Base-by-base conservation (phyloP, 1,140 invertebrate species). In the Trichogramma pretiosum region DNA sequence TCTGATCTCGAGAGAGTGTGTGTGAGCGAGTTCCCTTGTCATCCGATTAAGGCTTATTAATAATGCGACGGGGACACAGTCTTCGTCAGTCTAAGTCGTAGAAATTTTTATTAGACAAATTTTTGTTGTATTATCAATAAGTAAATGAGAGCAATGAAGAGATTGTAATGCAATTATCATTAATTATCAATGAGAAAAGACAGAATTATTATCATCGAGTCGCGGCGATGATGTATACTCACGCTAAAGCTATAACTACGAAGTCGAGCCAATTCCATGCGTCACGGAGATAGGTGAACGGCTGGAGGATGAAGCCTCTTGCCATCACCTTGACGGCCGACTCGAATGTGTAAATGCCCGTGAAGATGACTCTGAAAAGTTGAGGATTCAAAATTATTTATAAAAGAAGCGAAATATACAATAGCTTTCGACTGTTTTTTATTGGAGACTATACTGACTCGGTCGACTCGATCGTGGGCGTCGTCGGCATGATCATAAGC, bases 201-300 rank as follows among this genome's bases (percentile, higher is more conserved):
- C n/a, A n/a, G n/a, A n/a, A n/a, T n/a, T n/a, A n/a, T n/a, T n/a
- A n/a, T n/a, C 57, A 60, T 57, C 57, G 54, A 58, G 41, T 61
- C 57, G 63, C 59, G 64, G 61, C n/a, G n/a, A n/a, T n/a, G n/a
- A n/a, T n/a, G n/a, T n/a, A n/a, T 82, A 95, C 93, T 95, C 88
- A 98, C 93, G 93, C 93, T 89, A 95, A 89, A 81, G 91, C 82
- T 84, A 98, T 96, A 78, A 97, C 93, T 84, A 95, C 85, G 86
- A 98, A 98, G 86, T 98, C 94, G 79, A 98, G 84, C 93, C 93
- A 98, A 85, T 98, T 98, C 94, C 94, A 98, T 81, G 93, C 90
- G 86, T 98, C 94, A 85, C 94, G 87, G 83, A 98, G 89, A 86
- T 98, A 98, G 79, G 94, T 97, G 84, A 96, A 97, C 77, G 85